Base-by-base conservation (phyloP, 2,888 invertebrate genomes). In the Lasioglossum vierecki region DNA sequence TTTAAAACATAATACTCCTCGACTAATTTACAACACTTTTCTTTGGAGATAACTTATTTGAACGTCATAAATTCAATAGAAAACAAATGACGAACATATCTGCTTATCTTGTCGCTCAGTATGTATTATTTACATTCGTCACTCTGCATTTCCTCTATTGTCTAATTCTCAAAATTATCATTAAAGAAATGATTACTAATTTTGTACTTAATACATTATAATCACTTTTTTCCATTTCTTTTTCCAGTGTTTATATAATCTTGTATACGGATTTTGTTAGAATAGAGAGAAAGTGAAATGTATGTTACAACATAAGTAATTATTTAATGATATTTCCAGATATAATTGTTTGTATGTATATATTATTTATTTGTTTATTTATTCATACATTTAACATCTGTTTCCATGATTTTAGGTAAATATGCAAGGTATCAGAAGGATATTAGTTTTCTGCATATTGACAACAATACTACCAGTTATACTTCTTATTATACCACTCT, bases 401-500 rank as follows among this genome's bases (percentile, higher is more conserved):
- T 49, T 72, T 49, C 15, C 15, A 22, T 18, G n/a, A 53, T 80
- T 72, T 22, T 73, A 87, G 87, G 53, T 39, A 83, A 97, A 97
- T 95, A 98, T 98, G 97, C 97, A 97, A 95, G 98, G 98, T 92
- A 97, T 97, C 88, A 97, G 97, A 94, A 96, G 98, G 93, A 98
- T 98, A 73, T 95, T 97, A 89, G 96, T 96, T 86, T 98, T 98
- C 94, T 98, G 98, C 94, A 94, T 97, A 76, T 95, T 98, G 92
- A 98, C 97, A 82, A 97, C 97, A 76, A 95, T 98, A 86, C 94
- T 98, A 85, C 98, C 98, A 78, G 96, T 97, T 83, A 95, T 97
- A 88, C 95, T 98, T 80, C 97, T 98, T 89, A 96, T 98, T 77
- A 96, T 97, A 88, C 98, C 98, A 26, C 95, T 98, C 72, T 98